Evolutionary conservation across 2,113 vertebrate genomes (phyloP), one percentile per base, ranked within the genome.

Genomic region (Enhydra lutris): DNA sequence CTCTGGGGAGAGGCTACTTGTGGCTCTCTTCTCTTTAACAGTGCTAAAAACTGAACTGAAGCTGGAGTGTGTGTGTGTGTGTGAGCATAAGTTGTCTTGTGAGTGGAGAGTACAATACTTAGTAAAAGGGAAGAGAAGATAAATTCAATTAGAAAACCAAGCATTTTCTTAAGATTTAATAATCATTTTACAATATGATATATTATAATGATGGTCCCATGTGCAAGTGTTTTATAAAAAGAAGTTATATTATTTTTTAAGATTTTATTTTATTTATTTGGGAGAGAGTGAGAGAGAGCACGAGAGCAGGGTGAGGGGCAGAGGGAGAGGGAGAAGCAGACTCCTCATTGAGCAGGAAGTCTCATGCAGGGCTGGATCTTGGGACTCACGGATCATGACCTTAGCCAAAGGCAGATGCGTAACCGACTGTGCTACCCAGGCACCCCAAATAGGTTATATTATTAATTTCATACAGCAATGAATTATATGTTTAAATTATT

Each of bases 401-500:
- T 67, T 31, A 67, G 14, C 63, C 14, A 29, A 67, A 67, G 63
- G 63, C 31, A 67, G 63, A 67, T 0, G 14, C 63, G 34, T 67
- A 67, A 67, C 14, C 0, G 15, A 7, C 63, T 67, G 6, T 34
- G 31, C 31, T 31, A 67, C 31, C 31, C 63, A 34, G 31, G 31
- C 3, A 2, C 29, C 6, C 63, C 7, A 86, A 83, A 89, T 29
- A 93, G 85, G 84, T 85, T 73, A 36, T 42, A 24, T 26, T 42
- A 82, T 65, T 59, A 47, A 15, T 80, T 95, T 79, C 42, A 91
- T 18, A 50, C 82, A 13, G 52, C 4, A n/a, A 36, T 76, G 11
- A 76, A 86, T 63, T 15, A 61, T 85, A 47, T 78, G 91, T 93
- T 89, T 39, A 94, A 89, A 82, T 86, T 88, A 52, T 34, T 87